Base-by-base conservation (phyloP, 1,140 invertebrate species). In the Lethrus apterus region DNA sequence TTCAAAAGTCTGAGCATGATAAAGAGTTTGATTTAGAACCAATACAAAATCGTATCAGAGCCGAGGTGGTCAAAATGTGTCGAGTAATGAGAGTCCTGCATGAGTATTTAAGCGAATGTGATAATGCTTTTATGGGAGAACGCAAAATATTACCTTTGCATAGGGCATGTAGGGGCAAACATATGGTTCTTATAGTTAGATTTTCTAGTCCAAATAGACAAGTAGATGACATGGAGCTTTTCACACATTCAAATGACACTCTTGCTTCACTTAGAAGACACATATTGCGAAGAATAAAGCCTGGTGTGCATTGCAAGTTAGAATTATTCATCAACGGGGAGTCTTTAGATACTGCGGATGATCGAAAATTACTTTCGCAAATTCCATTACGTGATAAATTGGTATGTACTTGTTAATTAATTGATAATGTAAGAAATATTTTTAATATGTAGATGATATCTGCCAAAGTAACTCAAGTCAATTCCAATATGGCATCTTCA, bases 31-130 rank as follows among this genome's bases (percentile, higher is more conserved):
- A 63, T 26, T 36, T 44, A 2, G 50, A 72, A 55, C 64, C 63
- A 33, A 63, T 67, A 30, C 67, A 70, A 46, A 67, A 66, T 57
- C 69, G 73, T 54, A 70, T 73, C 48, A 74, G 77, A 54, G 75
- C 80, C 23, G 89, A 93, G 63, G 83, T 86, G n/a, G 80, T 86
- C 34, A 83, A 87, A 67, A 91, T 96, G 81, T 93, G 92, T 65
- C 79, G 52, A 5, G 87, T 98, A 15, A 79, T 98, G 61, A 89
- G 91, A 72, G 92, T 96, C 55, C 77, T 98, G 48, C 84, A 90
- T 59, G 93, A 97, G 71, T 98, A 98, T 65, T 84, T 98, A 44
- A 87, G 84, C 49, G 93, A 98, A 69, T 97, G 93, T 75, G 94
- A 98, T 74, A 82, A 84, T 45, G 83, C 88, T 44, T 97, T 90